Evolutionary conservation across 2,888 invertebrate genomes (phyloP), one percentile per base, ranked within the genome.

Genomic region (Timandra comae): DNA sequence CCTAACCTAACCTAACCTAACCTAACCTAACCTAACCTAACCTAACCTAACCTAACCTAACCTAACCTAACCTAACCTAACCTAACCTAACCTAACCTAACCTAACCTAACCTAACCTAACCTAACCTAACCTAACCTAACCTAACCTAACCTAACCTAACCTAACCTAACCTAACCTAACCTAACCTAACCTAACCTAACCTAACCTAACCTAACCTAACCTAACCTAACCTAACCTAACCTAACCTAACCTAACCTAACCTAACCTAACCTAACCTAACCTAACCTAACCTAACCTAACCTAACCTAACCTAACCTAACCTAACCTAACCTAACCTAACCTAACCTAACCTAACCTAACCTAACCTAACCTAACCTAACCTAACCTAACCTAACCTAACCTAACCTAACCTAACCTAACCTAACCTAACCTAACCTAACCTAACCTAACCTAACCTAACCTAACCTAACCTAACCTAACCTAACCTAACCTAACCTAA

Each of bases 271-370:
- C 49, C 47, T 46, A 47, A 47, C 50, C 47, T 47, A 50, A 50
- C 49, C 50, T 45, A 50, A 47, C 50, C 50, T 47, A 47, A 50
- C 50, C 47, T 52, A 52, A 52, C 52, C 49, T 52, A 49, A 52
- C 52, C 49, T 49, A 46, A 49, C 49, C 45, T 47, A 49, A 50
- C 50, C 44, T 47, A 49, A 51, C 51, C 47, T 46, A 46, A 50
- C 49, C 49, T 50, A 47, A 50, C 47, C 50, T 47, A 47, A 50
- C 49, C 49, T 47, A 45, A 49, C 49, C 49, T 49, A 49, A 49
- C 49, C 46, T 48, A 47, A 48, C 47, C 47, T 44, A 44, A 48
- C 48, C 47, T 48, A 48, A 47, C 50, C 50, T 47, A 46, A 47
- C 49, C 49, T 47, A 43, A 45, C 46, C 49, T 46, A 45, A 44